Conservation (phyloP, 1,140 invertebrate genomes). For the Megalopta genalis region DNA sequence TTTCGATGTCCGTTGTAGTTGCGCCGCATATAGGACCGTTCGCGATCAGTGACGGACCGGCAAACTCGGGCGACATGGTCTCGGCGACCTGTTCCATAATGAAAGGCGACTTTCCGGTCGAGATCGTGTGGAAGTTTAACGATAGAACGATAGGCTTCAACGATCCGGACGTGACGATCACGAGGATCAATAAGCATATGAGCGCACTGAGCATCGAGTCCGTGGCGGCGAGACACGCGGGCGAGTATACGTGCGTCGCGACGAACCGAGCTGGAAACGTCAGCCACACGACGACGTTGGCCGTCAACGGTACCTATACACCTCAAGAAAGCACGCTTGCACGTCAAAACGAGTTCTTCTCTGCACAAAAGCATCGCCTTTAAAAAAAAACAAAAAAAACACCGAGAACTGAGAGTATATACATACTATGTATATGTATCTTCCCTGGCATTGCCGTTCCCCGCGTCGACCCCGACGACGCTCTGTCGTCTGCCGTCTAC, state of each 20-base stretch:
- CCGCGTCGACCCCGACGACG: not conserved
- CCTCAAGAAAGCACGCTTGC: constrained; percentile 48
- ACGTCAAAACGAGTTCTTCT: constrained; percentile 45
- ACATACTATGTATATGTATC: too few species aligned
- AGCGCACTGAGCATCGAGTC: constrained; percentile 89
- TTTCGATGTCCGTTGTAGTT: constrained; percentile 80
- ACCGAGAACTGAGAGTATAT: not conserved
- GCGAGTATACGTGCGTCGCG: constrained; percentile 90
- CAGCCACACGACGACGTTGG: constrained; percentile 85
- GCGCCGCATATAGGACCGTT: constrained; percentile 89
- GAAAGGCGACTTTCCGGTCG: constrained; percentile 88
- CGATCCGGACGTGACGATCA: constrained; percentile 86
- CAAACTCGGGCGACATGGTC: constrained; percentile 89
- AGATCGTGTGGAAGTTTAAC: constrained; percentile 89
- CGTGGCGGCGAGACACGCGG: constrained; percentile 87
- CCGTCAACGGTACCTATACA: constrained; percentile 85
- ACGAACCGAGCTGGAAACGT: constrained; percentile 87
- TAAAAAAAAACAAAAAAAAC: not conserved
- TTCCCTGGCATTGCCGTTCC: constrained; percentile 2
- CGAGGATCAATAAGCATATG: constrained; percentile 87
- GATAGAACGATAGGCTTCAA: constrained; percentile 82
- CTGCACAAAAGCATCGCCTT: constrained; percentile 46
- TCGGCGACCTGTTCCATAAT: constrained; percentile 88
- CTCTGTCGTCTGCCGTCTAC: not conserved
- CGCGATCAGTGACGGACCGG: constrained; percentile 87